Evolutionary conservation across 2,797 vertebrate species (phyloP).

Genomic region (Tamandua tetradactyla): DNA sequence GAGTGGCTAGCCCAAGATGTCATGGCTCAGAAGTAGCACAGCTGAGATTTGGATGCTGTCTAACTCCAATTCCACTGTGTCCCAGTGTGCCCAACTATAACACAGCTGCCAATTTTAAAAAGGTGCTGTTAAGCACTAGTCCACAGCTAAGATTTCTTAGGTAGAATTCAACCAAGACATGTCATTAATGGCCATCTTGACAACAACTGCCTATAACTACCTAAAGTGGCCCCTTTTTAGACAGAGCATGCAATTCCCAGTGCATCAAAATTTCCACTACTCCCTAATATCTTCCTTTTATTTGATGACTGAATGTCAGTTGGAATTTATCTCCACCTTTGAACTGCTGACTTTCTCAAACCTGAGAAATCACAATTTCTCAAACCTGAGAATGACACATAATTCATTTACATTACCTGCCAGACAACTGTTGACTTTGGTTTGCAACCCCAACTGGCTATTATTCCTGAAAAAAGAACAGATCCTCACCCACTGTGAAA

Average conservation of each 20-base stretch:
- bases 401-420: not conserved
- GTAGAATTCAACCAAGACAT: not conserved
- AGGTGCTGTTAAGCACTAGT: not conserved
- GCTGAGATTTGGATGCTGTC: not conserved
- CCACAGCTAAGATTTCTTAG: not conserved
- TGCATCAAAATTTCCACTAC: not conserved
- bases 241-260: not conserved
- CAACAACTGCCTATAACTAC: not conserved
- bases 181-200: not conserved
- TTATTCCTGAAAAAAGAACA: not conserved
- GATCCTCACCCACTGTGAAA: not conserved
- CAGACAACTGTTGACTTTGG: not conserved
- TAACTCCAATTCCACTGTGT: not conserved
- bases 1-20: too few species aligned
- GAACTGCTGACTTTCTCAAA: not conserved
- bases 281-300: not conserved
- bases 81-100: not conserved
- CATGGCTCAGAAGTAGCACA: too few species aligned
- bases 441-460: not conserved
- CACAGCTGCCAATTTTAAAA: not conserved
- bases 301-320: not conserved
- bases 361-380: not conserved
- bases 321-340: not conserved
- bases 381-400: not conserved
- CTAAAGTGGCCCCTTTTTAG: not conserved